These are phyloP conservation scores for Caenorhabditis sinica DNA, from an alignment of 2,888 invertebrate species.

Conservation along the genomic window DNA sequence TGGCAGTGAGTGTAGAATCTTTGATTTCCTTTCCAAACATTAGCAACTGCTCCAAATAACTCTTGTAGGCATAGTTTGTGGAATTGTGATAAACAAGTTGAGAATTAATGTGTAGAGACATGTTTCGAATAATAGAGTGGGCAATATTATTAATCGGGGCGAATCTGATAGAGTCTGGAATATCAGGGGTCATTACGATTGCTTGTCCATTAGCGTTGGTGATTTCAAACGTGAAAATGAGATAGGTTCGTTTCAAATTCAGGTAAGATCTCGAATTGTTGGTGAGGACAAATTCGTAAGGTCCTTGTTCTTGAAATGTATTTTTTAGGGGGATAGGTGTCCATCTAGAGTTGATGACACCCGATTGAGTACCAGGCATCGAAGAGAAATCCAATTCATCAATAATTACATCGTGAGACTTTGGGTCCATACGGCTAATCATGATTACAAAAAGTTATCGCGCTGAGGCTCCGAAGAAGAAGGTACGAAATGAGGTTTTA, in stretches of 20 bases:
- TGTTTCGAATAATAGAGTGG: constrained; percentile 7
- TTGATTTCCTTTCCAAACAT: constrained; percentile 17
- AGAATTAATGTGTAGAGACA: constrained; percentile 7
- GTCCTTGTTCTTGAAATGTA: not conserved
- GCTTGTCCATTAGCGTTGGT: not conserved
- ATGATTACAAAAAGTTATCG: constrained; percentile 9
- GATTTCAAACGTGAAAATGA: constrained; percentile 7
- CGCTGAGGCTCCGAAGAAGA: too few relatives aligned
- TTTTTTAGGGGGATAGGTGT: not conserved
- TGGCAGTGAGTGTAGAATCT: constrained; percentile 13
- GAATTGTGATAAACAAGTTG: constrained; percentile 11
- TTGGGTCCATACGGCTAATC: constrained; percentile 21
- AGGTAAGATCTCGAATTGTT: constrained; percentile 12
- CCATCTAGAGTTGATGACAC: not conserved
- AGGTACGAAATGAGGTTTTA: constrained; percentile 8
- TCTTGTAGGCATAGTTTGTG: too few relatives aligned
- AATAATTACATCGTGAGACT: constrained; percentile 16
- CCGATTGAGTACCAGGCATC: constrained; percentile 10
- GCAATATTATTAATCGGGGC: constrained; percentile 29
- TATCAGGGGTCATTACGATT: not conserved
- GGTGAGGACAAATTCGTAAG: constrained; percentile 3
- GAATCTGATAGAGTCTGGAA: too few relatives aligned
- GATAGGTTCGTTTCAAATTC: constrained; percentile 14
- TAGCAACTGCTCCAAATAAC: not conserved
- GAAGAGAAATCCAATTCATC: constrained; percentile 14